Percentiles rank a stretch among this genome's conserved stretches.
Evolutionary conservation across 2,797 vertebrate genomes (phyloP).

Genomic region (Phataginus tricuspis): DNA sequence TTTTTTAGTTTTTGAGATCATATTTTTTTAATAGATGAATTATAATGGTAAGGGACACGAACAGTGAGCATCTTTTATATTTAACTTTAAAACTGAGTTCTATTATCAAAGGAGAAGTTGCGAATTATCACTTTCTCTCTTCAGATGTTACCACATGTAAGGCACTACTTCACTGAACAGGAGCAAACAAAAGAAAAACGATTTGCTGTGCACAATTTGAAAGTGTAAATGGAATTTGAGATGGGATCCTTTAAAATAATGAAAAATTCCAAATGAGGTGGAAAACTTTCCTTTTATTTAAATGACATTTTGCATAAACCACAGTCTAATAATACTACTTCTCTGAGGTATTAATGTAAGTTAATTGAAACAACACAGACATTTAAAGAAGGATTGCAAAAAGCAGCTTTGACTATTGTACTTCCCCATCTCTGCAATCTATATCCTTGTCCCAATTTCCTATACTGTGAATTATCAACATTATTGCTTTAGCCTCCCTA

Average conservation of each 20-base stretch:
- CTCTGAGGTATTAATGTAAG: constrained; percentile 53
- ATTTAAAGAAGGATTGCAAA: neutral
- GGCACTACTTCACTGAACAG: constrained; percentile 68
- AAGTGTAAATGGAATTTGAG: constrained; percentile 81
- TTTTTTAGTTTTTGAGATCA: constrained; percentile 66
- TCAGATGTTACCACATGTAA: constrained; percentile 73
- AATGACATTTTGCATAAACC: constrained; percentile 67
- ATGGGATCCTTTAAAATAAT: constrained; percentile 73
- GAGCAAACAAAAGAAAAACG: constrained; percentile 72
- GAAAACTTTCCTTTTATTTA: constrained; percentile 61
- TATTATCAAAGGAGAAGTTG: constrained; percentile 39
- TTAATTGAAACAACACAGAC: constrained; percentile 59
- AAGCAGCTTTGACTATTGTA: neutral
- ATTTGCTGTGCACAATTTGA: constrained; percentile 76
- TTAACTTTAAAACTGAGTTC: constrained; percentile 72
- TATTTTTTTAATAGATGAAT: constrained; percentile 71
- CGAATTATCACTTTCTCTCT: constrained; percentile 73
- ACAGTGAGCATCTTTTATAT: constrained; percentile 65
- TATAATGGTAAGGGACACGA: neutral
- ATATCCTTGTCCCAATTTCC: neutral
- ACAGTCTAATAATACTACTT: neutral
- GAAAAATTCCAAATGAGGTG: constrained; percentile 75
- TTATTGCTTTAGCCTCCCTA: neutral
- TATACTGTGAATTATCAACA: neutral
- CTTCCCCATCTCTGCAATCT: neutral